A percentile compares a stretch with the other conserved stretches of the same genome.
Evolutionary conservation across 2,797 vertebrate genomes (phyloP).

Genomic region (Onychomys torridus): DNA sequence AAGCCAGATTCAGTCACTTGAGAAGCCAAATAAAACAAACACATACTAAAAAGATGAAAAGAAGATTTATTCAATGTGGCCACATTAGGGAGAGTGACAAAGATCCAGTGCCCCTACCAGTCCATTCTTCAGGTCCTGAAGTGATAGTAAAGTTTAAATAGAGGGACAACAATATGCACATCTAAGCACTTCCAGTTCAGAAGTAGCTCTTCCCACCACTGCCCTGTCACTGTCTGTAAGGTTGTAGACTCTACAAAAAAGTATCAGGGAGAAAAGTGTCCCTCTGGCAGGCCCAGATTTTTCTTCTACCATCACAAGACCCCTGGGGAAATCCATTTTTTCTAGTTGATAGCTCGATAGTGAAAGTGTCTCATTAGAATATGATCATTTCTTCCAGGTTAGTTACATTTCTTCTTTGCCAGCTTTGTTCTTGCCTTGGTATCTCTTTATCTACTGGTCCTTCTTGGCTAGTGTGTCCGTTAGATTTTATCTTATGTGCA

Average conservation of each 20-base stretch:
- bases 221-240: background rate
- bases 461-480: background rate
- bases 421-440: background rate
- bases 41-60: background rate
- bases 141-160: background rate
- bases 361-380: background rate
- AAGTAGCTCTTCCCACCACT: background rate
- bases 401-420: background rate
- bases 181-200: background rate
- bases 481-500: background rate
- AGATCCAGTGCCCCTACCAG: too few species aligned
- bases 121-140: background rate
- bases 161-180: background rate
- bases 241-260: background rate
- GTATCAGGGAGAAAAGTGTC: background rate
- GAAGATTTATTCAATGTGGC: background rate
- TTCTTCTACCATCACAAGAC: background rate
- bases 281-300: background rate
- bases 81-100: background rate
- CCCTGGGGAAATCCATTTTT: background rate
- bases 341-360: background rate
- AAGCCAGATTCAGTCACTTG: background rate
- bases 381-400: background rate
- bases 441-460: background rate
- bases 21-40: background rate